Evolutionary conservation across 2,797 vertebrate genomes (phyloP).

Genomic region (Netta rufina): DNA sequence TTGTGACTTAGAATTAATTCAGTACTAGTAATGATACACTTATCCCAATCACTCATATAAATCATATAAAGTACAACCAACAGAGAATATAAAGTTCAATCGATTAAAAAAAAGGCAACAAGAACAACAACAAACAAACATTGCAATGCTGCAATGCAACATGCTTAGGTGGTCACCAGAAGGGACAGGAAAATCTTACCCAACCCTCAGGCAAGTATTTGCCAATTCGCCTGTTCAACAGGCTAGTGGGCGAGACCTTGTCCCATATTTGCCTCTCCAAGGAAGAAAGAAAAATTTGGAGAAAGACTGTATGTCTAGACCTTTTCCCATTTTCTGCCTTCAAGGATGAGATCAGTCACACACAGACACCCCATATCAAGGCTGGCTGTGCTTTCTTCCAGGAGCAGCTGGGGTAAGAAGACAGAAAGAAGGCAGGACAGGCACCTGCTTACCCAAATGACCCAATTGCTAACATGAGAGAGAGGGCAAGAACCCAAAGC

Average conservation of each 20-base stretch:
- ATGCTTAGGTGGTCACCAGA: background rate
- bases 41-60: background rate
- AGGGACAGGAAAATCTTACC: background rate
- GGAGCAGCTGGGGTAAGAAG: background rate
- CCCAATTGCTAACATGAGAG: background rate
- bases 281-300: background rate
- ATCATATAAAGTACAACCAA: background rate
- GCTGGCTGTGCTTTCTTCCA: background rate
- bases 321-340: background rate
- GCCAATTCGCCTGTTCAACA: background rate
- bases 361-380: background rate
- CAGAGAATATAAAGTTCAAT: background rate
- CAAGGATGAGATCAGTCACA: background rate
- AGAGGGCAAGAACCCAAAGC: background rate
- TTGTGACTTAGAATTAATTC: background rate
- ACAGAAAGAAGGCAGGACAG: constrained; percentile 10
- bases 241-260: background rate
- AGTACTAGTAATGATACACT: background rate
- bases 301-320: background rate
- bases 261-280: background rate
- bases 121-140: no score
- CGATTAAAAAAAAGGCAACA: no score
- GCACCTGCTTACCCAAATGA: background rate
- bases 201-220: background rate
- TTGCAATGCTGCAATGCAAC: accelerated